These are phyloP conservation scores for Kryphioiulus occultus DNA, from an alignment of 2,888 invertebrate species.

Conservation along the genomic window DNA sequence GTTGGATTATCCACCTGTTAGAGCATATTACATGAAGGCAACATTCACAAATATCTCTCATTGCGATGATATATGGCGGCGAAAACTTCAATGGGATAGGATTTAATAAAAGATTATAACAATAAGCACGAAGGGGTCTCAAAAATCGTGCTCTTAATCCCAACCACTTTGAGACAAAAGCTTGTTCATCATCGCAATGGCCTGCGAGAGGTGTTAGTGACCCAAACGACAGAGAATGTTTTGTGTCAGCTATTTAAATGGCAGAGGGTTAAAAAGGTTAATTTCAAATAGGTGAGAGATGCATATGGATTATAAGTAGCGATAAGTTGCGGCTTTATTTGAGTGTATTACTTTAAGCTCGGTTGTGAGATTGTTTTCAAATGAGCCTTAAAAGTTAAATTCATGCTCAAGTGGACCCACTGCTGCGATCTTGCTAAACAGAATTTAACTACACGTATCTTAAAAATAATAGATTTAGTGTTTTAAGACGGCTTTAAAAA, in stretches of 20 bases:
- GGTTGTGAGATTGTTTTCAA: background rate
- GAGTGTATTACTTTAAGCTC: background rate
- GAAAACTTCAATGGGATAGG: background rate
- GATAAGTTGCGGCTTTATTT: constrained; percentile 28
- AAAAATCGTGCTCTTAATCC: constrained; percentile 20
- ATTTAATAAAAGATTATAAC: background rate
- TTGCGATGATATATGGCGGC: background rate
- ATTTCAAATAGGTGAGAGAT: background rate
- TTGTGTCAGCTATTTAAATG: constrained; percentile 7
- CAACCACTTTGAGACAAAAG: background rate
- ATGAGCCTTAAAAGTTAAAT: background rate
- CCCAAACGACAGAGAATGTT: background rate
- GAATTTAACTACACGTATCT: too few species aligned
- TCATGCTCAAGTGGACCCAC: too few species aligned
- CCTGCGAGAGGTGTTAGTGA: background rate
- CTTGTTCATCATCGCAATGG: background rate
- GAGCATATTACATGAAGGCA: background rate
- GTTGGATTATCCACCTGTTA: constrained; percentile 37
- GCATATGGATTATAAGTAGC: constrained; percentile 29
- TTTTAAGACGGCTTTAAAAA: too few species aligned
- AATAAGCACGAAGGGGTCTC: constrained; percentile 19
- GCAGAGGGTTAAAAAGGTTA: constrained; percentile 32
- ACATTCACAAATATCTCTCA: background rate
- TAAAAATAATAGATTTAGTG: too few species aligned
- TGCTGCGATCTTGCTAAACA: too few species aligned